Percentiles rank a stretch among this genome's conserved stretches.
Conservation (phyloP, 2,888 invertebrate species). For the Troides oblongomaculatus region DNA sequence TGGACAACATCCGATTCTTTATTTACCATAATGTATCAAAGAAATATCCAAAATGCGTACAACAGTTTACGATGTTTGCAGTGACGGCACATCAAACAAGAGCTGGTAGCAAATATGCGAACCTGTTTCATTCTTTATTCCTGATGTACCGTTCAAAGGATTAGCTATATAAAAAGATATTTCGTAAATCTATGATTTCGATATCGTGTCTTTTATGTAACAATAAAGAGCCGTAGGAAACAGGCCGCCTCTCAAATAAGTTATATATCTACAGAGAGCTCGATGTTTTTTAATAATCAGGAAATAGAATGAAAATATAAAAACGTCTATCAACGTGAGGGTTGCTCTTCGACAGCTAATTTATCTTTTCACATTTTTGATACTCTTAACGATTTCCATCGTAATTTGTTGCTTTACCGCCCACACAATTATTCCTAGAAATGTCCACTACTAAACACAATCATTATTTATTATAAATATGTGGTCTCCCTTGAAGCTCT, state of each 20-base stretch:
- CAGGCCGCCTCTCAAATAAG: background rate
- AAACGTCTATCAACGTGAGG: background rate
- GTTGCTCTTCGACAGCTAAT: background rate
- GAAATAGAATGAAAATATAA: background rate
- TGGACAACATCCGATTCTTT: background rate
- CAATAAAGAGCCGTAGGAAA: background rate
- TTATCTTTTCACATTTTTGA: background rate
- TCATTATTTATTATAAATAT: background rate
- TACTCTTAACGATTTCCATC: background rate
- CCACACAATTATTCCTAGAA: background rate
- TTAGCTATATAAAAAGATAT: background rate
- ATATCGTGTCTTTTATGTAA: background rate
- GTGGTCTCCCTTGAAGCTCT: too few relatives aligned
- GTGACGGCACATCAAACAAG: constrained; percentile 10
- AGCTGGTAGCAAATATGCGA: constrained; percentile 11
- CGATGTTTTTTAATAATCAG: background rate
- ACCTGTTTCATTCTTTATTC: constrained; percentile 7
- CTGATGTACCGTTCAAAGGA: constrained; percentile 1
- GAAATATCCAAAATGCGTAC: background rate
- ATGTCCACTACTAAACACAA: background rate
- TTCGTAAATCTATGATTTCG: too few relatives aligned
- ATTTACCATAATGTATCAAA: constrained; percentile 1
- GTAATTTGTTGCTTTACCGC: background rate
- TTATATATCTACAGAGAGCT: background rate
- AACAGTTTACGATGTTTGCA: constrained; percentile 4